Conservation (phyloP, 2,113 vertebrate species). For the Xyliphius kryptos region DNA sequence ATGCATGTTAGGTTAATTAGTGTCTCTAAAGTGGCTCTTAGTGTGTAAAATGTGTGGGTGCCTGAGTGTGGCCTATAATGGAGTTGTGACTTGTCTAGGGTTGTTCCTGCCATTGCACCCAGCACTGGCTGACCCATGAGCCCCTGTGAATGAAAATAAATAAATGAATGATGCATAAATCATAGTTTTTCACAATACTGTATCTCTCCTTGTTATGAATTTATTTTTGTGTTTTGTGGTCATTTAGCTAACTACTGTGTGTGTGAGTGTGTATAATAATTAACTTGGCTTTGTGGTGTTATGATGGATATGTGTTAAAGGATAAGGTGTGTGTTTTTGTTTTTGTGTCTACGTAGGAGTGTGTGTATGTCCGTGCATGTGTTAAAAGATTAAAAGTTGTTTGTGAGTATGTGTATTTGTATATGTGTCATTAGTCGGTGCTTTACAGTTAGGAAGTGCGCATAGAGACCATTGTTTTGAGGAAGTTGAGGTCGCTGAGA, state of each 20-base stretch:
- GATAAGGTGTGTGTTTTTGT: constrained; percentile 40
- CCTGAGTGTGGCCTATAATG: no score
- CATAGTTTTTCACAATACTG: no score
- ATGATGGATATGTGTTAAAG: constrained; percentile 6
- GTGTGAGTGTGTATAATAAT: constrained; percentile 16
- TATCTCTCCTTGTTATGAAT: not conserved
- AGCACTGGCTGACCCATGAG: no score
- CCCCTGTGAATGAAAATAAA: no score
- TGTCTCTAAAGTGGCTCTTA: no score
- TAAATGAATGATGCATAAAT: no score
- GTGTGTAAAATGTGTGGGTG: no score
- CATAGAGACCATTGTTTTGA: constrained; percentile 24
- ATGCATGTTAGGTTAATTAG: no score
- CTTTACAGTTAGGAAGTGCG: constrained; percentile 50
- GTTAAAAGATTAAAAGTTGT: no score
- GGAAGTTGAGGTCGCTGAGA: constrained; percentile 32
- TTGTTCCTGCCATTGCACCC: no score
- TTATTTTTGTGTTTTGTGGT: not conserved
- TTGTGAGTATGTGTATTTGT: constrained; percentile 21
- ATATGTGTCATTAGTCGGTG: constrained; percentile 36
- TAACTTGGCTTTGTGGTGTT: constrained; percentile 17
- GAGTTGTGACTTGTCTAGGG: no score
- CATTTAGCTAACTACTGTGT: not conserved
- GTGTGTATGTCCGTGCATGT: constrained; percentile 58
- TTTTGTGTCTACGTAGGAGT: constrained; percentile 48